Evolutionary conservation across 2,888 invertebrate species (phyloP), one percentile per base, ranked within the genome.

Genomic region (Eilema griseolum): DNA sequence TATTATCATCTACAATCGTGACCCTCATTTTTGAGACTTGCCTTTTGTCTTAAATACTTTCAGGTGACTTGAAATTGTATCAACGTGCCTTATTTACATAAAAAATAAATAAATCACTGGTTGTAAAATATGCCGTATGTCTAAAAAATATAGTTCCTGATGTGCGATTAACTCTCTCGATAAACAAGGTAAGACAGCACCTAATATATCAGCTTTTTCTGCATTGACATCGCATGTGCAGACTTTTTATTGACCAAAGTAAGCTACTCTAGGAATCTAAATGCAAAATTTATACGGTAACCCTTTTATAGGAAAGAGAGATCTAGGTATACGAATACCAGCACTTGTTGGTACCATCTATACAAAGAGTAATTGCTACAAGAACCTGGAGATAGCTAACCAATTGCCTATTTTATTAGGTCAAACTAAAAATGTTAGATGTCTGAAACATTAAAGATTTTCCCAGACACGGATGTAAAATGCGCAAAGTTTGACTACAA

Each of bases 251-350:
- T 33, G n/a, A 11, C 16, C n/a, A 11, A 41, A 60, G 56, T 71
- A 72, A 62, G 12, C 10, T 60, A 24, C 20, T 46, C n/a, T 52
- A 52, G 20, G n/a, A 20, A 66, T 66, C 33, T 69, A 59, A 72
- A 72, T 72, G 68, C 57, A 59, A 57, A 62, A 62, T 26, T 33
- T 59, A 64, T 57, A 56, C 66, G 31, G 68, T 60, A 61, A 33
- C 57, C 79, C 28, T 16, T 71, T n/a, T 73, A 76, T 3, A 74
- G 78, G 11, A 31, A 28, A 26, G 73, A 74, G 81, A 81, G 73
- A 78, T 74, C 72, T 70, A 41, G 41, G 41, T 16, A 23, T 67
- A 60, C 62, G 16, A 61, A 73, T 71, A 66, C 61, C 65, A 60
- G 33, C 31, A 62, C 16, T 2, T 31, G 20, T 60, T 56, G 67